Conservation (phyloP, 2,888 invertebrate species). For the Esperia sulphurella region DNA sequence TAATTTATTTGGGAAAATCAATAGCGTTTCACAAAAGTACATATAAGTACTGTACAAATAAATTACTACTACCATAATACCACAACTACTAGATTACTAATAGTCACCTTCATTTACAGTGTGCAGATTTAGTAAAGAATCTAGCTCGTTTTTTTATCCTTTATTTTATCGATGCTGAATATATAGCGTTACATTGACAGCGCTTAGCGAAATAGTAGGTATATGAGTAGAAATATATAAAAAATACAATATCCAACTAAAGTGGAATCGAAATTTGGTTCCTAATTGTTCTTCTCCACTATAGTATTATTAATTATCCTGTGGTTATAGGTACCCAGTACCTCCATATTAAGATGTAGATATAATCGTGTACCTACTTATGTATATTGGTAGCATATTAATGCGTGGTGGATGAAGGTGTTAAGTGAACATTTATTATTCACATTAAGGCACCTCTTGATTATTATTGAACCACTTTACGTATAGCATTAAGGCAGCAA, state of each 20-base stretch:
- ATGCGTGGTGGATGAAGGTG: not conserved
- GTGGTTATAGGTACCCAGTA: not conserved
- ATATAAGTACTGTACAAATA: too few species aligned
- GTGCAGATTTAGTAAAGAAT: too few species aligned
- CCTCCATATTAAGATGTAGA: not conserved
- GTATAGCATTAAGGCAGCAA: not conserved
- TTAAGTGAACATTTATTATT: conserved; percentile 5
- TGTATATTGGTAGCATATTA: not conserved
- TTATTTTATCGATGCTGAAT: too few species aligned
- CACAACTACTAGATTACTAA: too few species aligned
- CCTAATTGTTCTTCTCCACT: not conserved
- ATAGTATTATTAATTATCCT: too few species aligned
- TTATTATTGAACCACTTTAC: conserved; percentile 1
- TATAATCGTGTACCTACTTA: not conserved
- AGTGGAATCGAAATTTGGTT: not conserved
- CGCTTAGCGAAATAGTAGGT: too few species aligned
- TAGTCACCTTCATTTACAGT: too few species aligned
- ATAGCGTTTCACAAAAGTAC: not conserved
- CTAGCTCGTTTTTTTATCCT: too few species aligned
- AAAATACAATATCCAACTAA: not conserved
- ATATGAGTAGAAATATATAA: too few species aligned
- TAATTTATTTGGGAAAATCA: not conserved
- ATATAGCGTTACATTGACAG: too few species aligned
- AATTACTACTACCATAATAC: too few species aligned
- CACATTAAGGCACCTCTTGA: conserved; percentile 3